Conservation (phyloP, 2,113 vertebrate genomes). For the Ardeotis arabs region DNA sequence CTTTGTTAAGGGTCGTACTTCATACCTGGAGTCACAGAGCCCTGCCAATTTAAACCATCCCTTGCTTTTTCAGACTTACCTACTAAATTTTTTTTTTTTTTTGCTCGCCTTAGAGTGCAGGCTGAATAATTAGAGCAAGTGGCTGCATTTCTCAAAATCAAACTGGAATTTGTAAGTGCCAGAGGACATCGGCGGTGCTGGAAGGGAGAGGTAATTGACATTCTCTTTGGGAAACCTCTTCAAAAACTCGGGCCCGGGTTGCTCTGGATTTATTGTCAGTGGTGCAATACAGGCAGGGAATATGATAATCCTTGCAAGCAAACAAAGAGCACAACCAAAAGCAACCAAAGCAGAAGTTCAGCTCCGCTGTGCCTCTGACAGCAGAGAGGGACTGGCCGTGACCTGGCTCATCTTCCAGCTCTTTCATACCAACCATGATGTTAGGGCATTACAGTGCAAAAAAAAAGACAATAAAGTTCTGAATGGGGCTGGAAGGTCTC, state of each 20-base stretch:
- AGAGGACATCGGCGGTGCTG: background rate
- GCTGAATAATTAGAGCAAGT: conserved; percentile 22
- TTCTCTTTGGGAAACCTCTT: conserved; percentile 45
- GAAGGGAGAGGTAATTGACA: conserved; percentile 60
- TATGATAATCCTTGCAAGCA: background rate
- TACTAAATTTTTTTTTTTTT: background rate
- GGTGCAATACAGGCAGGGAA: background rate
- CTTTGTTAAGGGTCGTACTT: background rate
- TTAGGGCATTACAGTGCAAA: background rate
- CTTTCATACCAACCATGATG: background rate
- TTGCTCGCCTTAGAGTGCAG: background rate
- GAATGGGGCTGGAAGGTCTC: background rate
- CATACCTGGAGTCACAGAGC: background rate
- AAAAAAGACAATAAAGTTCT: background rate
- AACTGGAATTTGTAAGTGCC: conserved; percentile 10
- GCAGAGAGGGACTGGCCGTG: background rate
- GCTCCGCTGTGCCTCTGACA: background rate
- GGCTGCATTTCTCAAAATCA: conserved; percentile 38
- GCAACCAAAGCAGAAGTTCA: background rate
- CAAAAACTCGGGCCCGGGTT: conserved; percentile 3
- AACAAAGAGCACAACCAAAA: background rate
- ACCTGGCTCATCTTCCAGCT: background rate
- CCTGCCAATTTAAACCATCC: background rate
- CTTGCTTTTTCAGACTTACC: background rate
- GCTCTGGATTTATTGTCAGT: conserved; percentile 47